Evolutionary conservation across 1,140 invertebrate genomes (phyloP), one percentile per base, ranked within the genome.

Genomic region (Elysia chlorotica): DNA sequence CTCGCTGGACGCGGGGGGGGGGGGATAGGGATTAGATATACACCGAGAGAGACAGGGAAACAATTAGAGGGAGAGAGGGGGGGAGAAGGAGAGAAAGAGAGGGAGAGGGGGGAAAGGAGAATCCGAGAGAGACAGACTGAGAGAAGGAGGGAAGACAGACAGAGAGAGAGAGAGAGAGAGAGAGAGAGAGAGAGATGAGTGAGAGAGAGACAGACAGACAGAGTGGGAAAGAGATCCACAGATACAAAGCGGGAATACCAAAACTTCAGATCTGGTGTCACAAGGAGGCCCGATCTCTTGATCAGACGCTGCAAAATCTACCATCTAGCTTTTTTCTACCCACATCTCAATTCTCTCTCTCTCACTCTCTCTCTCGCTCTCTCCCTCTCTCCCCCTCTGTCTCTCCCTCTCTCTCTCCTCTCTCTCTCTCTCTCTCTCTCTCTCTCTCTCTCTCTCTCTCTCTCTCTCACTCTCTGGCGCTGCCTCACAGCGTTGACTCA

Each of bases 351-450:
- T 10, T 59, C 28, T 28, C 56, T 6, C 28, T 28, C 56, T 59
- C 25, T 59, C 56, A 10, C 10, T 59, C 14, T 59, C 25, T 17
- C 56, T 59, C 25, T 61, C 21, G 21, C 59, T 61, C 2, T 21
- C 33, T 61, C 2, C 3, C 2, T 23, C 59, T 23, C 33, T 4
- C 30, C 19, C 33, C 33, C 59, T 61, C 59, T 61, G 25, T 61
- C 30, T 61, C 59, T 25, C 59, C 33, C 59, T 61, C 59, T 61
- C 59, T 61, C 30, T 61, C 59, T 61, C 59, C 33, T 61, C 59
- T 61, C 21, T 31, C n/a, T 48, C n/a, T 48, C 41, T 48, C n/a
- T 48, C 41, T 48, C n/a, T 48, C 41, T 48, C 41, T 48, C 59
- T 61, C 5, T 3, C 30, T 30, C 2, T 61, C 33, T 30, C 25